A percentile compares a stretch with the other conserved stretches of the same genome.
Evolutionary conservation across 2,113 vertebrate genomes (phyloP).

Genomic region (Tragelaphus scriptus): DNA sequence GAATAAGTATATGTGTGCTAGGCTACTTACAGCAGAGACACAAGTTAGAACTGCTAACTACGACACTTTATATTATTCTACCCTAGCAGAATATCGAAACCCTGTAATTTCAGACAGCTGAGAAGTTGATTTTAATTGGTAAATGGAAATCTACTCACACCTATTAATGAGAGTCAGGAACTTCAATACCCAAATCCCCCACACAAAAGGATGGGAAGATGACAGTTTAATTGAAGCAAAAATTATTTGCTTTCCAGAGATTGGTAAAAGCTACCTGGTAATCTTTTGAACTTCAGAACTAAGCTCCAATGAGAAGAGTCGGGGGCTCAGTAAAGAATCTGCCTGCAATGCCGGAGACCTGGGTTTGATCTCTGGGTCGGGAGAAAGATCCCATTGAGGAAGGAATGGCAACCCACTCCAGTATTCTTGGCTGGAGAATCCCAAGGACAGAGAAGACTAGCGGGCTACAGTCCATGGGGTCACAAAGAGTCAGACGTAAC

Average conservation of each 20-base stretch:
- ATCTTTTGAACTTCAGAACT: slow-evolving; percentile 3
- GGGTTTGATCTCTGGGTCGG: not conserved
- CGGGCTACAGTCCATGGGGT: not conserved
- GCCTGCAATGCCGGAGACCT: not conserved
- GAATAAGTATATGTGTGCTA: not conserved
- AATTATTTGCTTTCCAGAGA: not conserved
- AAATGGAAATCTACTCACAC: slow-evolving; percentile 20
- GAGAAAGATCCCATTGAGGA: not conserved
- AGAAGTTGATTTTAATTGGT: slow-evolving; percentile 6
- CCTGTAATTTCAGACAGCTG: not conserved
- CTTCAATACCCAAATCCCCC: not conserved
- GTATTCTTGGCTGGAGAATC: not conserved
- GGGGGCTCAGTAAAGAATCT: not conserved
- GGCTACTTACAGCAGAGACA: not conserved
- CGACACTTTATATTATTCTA: not conserved
- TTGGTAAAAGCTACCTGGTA: not conserved
- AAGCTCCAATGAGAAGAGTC: not conserved
- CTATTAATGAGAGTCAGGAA: not conserved
- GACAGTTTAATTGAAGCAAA: slow-evolving; percentile 27
- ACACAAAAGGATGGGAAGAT: not conserved
- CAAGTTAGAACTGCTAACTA: not conserved
- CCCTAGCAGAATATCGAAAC: not conserved
- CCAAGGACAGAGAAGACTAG: not conserved
- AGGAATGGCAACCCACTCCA: not conserved
- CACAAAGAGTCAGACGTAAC: not conserved